Conservation (phyloP, 2,113 vertebrate species). For the Thermophis baileyi region DNA sequence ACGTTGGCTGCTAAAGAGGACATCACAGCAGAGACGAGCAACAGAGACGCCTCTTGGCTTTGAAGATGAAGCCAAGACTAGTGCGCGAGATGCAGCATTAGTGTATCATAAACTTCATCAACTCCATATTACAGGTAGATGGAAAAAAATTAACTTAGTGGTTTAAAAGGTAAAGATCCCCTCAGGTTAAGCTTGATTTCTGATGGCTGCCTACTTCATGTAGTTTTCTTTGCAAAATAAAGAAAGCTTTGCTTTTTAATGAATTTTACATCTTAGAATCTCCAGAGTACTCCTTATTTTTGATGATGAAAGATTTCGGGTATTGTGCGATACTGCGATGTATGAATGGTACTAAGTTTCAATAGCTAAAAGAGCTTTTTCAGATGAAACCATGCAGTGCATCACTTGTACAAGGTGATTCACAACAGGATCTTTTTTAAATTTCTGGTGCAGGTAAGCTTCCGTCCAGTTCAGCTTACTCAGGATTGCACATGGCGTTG, state of each 20-base stretch:
- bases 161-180: not conserved
- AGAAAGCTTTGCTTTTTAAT: not conserved
- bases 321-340: not conserved
- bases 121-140: slow-evolving; percentile 90
- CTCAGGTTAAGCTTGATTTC: not conserved
- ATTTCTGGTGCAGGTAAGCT: slow-evolving; percentile 78
- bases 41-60: slow-evolving; percentile 72
- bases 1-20: slow-evolving; percentile 90
- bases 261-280: not conserved
- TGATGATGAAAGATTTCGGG: not conserved
- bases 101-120: slow-evolving; percentile 93
- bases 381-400: not conserved
- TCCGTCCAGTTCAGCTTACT: slow-evolving; percentile 79
- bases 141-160: not conserved
- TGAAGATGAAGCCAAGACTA: slow-evolving; percentile 90
- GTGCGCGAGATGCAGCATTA: slow-evolving; percentile 85
- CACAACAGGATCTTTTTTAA: not conserved
- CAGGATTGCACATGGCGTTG: slow-evolving; percentile 86
- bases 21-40: slow-evolving; percentile 71
- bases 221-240: not conserved
- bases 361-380: not conserved
- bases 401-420: not conserved
- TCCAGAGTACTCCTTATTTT: not conserved
- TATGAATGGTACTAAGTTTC: not conserved
- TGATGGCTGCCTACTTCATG: not conserved